A percentile compares a stretch with the other conserved stretches of the same genome.
Conservation (phyloP, 2,888 invertebrate genomes). For the Drosophila nr. perissopoda region DNA sequence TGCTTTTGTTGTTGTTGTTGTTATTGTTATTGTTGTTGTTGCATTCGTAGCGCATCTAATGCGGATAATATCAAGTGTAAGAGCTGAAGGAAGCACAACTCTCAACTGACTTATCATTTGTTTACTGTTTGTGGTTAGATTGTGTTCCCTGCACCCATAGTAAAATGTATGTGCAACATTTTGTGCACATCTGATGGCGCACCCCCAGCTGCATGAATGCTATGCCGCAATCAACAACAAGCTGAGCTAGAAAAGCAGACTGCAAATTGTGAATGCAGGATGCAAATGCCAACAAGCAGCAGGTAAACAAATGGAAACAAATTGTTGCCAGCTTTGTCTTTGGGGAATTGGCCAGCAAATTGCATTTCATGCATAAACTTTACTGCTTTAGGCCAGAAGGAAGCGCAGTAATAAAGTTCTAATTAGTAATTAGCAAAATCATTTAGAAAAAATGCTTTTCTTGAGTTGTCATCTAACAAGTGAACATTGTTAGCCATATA, state of each 20-base stretch:
- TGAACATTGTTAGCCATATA: background rate
- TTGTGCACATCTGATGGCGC: background rate
- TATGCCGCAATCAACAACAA: conserved; percentile 6
- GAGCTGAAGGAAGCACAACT: conserved; percentile 18
- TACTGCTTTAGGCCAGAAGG: background rate
- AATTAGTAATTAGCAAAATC: background rate
- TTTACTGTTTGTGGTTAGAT: conserved; percentile 32
- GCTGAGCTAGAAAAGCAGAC: conserved; percentile 4
- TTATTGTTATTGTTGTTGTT: conserved; percentile 1
- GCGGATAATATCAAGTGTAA: conserved; percentile 67
- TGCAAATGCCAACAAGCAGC: conserved; percentile 1
- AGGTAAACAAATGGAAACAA: conserved; percentile 1
- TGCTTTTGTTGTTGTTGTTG: background rate
- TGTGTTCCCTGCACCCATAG: background rate
- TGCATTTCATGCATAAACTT: conserved; percentile 6
- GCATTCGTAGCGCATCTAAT: conserved; percentile 68
- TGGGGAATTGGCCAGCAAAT: conserved; percentile 18
- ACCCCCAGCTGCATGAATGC: conserved; percentile 35
- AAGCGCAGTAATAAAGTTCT: background rate
- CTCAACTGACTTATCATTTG: conserved; percentile 38
- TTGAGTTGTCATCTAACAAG: background rate
- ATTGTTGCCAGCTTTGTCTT: conserved; percentile 11
- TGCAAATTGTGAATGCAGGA: conserved; percentile 13
- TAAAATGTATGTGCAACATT: background rate
- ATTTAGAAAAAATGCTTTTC: background rate